Base-by-base conservation (phyloP, 2,888 invertebrate genomes). In the Heliconius charithonia region DNA sequence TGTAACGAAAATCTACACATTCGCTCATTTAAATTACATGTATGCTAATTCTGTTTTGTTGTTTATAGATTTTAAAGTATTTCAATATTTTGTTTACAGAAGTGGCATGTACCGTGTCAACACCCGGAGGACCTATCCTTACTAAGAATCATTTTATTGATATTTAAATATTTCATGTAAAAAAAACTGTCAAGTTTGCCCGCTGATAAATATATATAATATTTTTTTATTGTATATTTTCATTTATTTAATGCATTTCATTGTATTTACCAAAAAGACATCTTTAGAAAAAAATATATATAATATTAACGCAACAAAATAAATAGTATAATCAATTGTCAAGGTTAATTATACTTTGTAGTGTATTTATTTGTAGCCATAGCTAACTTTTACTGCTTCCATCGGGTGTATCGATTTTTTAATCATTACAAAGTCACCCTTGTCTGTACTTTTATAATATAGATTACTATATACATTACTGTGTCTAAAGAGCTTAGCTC, bases 31-130 rank as follows among this genome's bases (percentile, higher is more conserved):
- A 37, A 37, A 45, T 45, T 45, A 0, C 0, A 45, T 13, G 16
- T 62, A 27, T 45, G 9, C 4, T 51, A 32, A 13, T 51, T 19
- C 16, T 45, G 27, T 71, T 71, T 67, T 9, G 13, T 22, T 37
- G 13, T 22, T 37, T 67, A n/a, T n/a, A 45, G 7, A 45, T 41
- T 25, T 6, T 29, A 27, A 65, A 13, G 3, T 29, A 4, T 32
- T 22, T 63, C 16, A 25, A 32, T 66, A 37, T 41, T 81, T 78
- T 82, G 81, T 77, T 89, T 90, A 83, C 87, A 91, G 91, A 74
- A 75, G 81, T 70, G 89, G 90, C 72, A 86, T 86, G 12, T 92
- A 87, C 81, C 86, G 92, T 41, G 86, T 88, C 22, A 91, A 91
- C 81, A 92, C 92, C 13, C 79, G 84, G 77, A 85, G 86, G 78